Evolutionary conservation across 2,797 vertebrate genomes (phyloP), one percentile per base, ranked within the genome.

Genomic region (Xyrichtys novacula): DNA sequence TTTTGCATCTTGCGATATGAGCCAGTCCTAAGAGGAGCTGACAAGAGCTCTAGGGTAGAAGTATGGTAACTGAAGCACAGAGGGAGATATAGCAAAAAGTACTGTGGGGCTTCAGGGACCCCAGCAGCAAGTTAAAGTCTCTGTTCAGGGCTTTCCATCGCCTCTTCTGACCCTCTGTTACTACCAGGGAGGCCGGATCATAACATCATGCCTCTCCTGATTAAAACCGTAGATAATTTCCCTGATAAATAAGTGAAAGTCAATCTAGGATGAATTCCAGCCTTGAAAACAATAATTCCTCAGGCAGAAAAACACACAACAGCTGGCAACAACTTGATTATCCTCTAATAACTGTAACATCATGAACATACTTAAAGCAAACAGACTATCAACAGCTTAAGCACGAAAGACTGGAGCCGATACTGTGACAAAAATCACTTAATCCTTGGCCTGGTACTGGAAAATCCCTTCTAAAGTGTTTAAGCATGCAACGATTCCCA

Each of bases 1-100:
- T 81, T 85, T 91, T 88, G 84, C 89, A 92, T 91, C 88, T 90
- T 90, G 83, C 63, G 85, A 85, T 80, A 73, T 47, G 84, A 88
- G 88, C 80, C 56, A 15, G 56, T 87, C 84, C 73, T 90, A 90
- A 92, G 71, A 90, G 80, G 78, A 90, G 85, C 83, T 90, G 91
- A 90, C 88, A 91, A 78, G 80, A 36, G 81, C 89, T 90, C 50
- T 44, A 60, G 91, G 88, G 73, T 80, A 72, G 78, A 87, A 78
- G 71, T 85, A 82, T 84, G 71, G 76, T 86, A 84, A 83, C 76
- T 78, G 83, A 82, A 72, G 86, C 74, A 81, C 49, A 80, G 71
- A 76, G 53, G 68, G 61, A 71, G 55, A 75, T 16, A 63, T 66
- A 63, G 63, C 82, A 69, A 40, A n/a, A 39, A 76, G 70, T 57